Conservation (phyloP, 2,797 vertebrate genomes). For the Uromys caudimaculatus region DNA sequence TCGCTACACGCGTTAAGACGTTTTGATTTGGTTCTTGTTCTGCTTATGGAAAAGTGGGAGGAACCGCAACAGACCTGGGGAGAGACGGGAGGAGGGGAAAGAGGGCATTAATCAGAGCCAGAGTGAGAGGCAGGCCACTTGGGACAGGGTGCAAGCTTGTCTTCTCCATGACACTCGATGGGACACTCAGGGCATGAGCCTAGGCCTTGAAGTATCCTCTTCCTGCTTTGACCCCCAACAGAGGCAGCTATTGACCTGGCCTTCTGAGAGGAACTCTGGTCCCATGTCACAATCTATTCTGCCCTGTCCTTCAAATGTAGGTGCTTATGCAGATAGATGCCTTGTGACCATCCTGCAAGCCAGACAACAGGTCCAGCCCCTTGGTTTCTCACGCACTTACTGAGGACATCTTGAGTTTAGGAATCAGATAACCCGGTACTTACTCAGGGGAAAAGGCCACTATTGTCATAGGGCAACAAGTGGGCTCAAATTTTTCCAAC, state of each 20-base stretch:
- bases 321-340: not conserved
- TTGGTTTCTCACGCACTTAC: not conserved
- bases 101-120: slow-evolving; percentile 77
- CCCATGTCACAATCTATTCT: not conserved
- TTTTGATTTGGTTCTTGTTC: slow-evolving; percentile 88
- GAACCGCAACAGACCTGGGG: slow-evolving; percentile 87
- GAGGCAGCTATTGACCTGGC: not conserved
- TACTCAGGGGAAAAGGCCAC: not conserved
- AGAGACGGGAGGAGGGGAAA: slow-evolving; percentile 87
- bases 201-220: not conserved
- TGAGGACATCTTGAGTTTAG: not conserved
- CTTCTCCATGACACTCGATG: not conserved
- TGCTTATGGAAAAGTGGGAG: slow-evolving; percentile 90
- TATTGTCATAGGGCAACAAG: not conserved
- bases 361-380: not conserved
- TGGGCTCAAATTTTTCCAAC: slow-evolving; percentile 3
- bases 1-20: slow-evolving; percentile 79
- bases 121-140: slow-evolving; percentile 46
- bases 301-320: not conserved
- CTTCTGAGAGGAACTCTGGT: not conserved
- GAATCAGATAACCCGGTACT: not conserved
- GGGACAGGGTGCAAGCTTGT: not conserved
- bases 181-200: not conserved
- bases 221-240: not conserved
- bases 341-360: not conserved